Evolutionary conservation across 2,113 vertebrate species (phyloP).

Genomic region (Spermophilus dauricus): DNA sequence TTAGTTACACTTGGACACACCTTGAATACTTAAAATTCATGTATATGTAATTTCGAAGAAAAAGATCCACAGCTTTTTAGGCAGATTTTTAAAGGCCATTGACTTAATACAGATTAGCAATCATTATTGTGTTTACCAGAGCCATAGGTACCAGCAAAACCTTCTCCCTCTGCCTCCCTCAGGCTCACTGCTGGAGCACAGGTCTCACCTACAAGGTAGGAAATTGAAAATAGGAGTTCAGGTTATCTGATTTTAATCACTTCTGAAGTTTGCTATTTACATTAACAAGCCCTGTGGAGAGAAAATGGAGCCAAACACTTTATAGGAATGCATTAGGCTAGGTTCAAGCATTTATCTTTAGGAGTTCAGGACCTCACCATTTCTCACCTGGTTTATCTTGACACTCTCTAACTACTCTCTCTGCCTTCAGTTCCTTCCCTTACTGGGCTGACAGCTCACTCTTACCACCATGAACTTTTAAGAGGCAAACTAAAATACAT

Average conservation of each 20-base stretch:
- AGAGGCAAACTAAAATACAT: background rate
- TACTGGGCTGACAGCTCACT: background rate
- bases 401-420: background rate
- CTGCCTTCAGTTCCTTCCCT: background rate
- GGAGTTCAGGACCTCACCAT: background rate
- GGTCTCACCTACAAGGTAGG: background rate
- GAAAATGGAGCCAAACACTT: background rate
- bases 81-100: background rate
- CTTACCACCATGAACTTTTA: background rate
- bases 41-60: background rate
- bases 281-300: background rate
- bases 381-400: background rate
- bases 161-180: background rate
- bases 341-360: background rate
- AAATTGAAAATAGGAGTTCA: background rate
- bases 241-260: background rate
- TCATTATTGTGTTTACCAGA: background rate
- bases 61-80: background rate
- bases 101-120: background rate
- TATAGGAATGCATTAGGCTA: background rate
- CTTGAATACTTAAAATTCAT: background rate
- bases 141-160: background rate
- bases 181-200: background rate
- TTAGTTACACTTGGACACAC: background rate
- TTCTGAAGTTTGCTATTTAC: background rate